Conservation (phyloP, 2,113 vertebrate species). For the Myocastor coypus region DNA sequence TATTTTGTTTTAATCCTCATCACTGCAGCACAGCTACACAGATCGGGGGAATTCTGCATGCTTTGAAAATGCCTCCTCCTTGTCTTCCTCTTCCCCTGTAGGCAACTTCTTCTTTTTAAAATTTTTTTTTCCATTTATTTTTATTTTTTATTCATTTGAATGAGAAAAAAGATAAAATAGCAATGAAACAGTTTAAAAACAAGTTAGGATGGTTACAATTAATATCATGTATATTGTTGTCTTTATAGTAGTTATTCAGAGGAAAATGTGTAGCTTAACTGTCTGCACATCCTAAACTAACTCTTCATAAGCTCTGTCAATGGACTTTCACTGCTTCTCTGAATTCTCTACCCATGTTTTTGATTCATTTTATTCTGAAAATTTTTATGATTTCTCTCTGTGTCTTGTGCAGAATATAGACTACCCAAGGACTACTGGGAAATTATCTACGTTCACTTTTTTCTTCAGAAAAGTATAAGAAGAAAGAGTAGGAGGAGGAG, state of each 20-base stretch:
- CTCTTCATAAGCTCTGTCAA: slow-evolving; percentile 38
- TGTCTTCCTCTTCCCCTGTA: not conserved
- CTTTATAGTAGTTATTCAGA: no score
- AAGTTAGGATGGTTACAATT: no score
- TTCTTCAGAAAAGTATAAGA: slow-evolving; percentile 45
- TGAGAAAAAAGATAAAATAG: no score
- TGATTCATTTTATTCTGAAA: slow-evolving; percentile 20
- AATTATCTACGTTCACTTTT: slow-evolving; percentile 22
- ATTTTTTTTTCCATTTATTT: no score
- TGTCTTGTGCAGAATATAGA: slow-evolving; percentile 11
- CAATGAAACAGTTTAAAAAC: no score
- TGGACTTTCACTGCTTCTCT: not conserved
- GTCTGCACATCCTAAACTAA: not conserved
- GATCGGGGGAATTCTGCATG: not conserved
- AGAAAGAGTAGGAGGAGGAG: not conserved
- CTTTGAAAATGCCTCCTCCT: slow-evolving; percentile 4
- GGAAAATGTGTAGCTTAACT: no score
- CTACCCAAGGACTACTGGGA: not conserved
- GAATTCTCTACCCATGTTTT: slow-evolving; percentile 42
- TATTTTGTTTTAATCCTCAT: not conserved
- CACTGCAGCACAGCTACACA: not conserved
- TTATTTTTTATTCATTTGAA: no score
- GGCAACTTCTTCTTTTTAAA: slow-evolving; percentile 4
- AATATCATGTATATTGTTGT: no score
- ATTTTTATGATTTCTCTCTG: slow-evolving; percentile 47